Evolutionary conservation across 2,797 vertebrate genomes (phyloP).

Genomic region (Sebastes steindachneri): DNA sequence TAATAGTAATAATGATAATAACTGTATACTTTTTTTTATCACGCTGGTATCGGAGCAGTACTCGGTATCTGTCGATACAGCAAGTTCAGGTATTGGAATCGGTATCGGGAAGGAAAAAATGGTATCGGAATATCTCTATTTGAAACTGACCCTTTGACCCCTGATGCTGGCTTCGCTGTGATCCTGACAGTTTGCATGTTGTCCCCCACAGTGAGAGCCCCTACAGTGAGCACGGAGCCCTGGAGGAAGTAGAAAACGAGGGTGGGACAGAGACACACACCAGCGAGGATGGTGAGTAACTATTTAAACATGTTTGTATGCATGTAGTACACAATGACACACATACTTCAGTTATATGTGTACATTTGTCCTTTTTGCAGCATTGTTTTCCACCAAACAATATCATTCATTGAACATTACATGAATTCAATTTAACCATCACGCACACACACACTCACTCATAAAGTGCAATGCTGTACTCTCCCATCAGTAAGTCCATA

Average conservation of each 20-base stretch:
- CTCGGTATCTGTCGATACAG: too few relatives aligned
- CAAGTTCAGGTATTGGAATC: too few relatives aligned
- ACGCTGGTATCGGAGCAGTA: too few relatives aligned
- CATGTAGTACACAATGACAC: neutral
- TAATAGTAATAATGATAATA: too few relatives aligned
- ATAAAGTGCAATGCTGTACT: neutral
- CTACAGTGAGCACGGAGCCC: constrained; percentile 94
- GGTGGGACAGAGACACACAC: constrained; percentile 94
- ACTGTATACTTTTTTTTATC: too few relatives aligned
- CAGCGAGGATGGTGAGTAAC: constrained; percentile 93
- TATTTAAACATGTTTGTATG: neutral
- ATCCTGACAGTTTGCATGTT: constrained; percentile 23
- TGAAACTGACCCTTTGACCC: neutral
- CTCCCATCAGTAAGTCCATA: neutral
- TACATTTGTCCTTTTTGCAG: neutral
- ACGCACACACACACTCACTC: too few relatives aligned
- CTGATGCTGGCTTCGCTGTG: constrained; percentile 8
- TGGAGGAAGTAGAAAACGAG: constrained; percentile 96
- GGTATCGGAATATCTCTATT: neutral
- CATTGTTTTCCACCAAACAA: neutral
- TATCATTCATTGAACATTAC: neutral
- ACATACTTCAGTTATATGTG: neutral
- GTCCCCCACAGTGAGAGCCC: constrained; percentile 91
- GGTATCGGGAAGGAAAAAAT: too few relatives aligned
- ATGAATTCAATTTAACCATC: neutral